These are phyloP conservation scores for Sebastes itinus DNA, from an alignment of 2,797 vertebrate genomes.

Conservation along the genomic window DNA sequence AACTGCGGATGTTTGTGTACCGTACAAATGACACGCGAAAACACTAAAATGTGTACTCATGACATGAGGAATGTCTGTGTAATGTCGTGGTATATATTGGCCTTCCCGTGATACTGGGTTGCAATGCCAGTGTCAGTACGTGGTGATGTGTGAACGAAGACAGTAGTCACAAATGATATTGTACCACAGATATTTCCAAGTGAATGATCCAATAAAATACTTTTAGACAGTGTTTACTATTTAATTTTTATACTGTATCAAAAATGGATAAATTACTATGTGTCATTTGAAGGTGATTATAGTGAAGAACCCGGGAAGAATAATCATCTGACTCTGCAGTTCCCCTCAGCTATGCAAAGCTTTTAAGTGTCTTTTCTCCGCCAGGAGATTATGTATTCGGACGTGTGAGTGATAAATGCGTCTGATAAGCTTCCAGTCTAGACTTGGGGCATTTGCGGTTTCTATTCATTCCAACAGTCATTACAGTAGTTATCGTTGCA, in stretches of 20 bases:
- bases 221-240: not conserved
- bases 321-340: not conserved
- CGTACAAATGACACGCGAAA: no score
- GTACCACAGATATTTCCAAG: not conserved
- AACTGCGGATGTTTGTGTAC: rapidly evolving
- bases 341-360: not conserved
- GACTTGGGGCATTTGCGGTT: not conserved
- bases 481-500: not conserved
- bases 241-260: not conserved
- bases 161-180: not conserved
- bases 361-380: not conserved
- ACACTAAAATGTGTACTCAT: no score
- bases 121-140: no score
- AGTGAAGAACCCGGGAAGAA: not conserved
- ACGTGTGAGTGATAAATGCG: not conserved
- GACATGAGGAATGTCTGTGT: no score
- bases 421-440: not conserved
- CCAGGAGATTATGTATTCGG: not conserved
- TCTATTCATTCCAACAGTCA: not conserved
- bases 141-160: not conserved
- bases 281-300: not conserved
- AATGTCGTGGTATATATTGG: rapidly evolving
- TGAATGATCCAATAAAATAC: not conserved
- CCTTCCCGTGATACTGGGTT: no score
- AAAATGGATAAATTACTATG: not conserved